Evolutionary conservation across 2,113 vertebrate genomes (phyloP).

Genomic region (Eublepharis macularius): DNA sequence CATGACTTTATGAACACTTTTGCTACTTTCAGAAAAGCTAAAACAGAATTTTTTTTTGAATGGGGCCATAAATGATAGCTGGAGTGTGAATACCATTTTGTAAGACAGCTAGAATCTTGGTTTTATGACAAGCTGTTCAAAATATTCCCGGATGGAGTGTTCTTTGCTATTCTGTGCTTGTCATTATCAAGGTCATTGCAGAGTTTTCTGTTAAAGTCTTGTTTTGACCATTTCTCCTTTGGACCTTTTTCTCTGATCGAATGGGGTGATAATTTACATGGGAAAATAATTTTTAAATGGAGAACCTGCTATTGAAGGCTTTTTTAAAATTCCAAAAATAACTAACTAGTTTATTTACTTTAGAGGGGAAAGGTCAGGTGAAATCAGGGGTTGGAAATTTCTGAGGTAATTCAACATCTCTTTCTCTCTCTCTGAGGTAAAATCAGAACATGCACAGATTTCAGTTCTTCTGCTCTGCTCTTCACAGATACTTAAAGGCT

Average conservation of each 20-base stretch:
- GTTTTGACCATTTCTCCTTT: not conserved
- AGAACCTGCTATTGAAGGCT: not conserved
- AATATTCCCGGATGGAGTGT: not conserved
- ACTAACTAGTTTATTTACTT: too few species aligned
- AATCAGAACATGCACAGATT: too few species aligned
- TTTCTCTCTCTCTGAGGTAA: too few species aligned
- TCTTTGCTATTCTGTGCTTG: not conserved
- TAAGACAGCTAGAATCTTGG: too few species aligned
- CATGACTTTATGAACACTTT: constrained; percentile 6
- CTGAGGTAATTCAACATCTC: too few species aligned
- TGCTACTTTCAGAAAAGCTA: not conserved
- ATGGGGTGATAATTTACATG: too few species aligned
- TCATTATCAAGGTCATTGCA: not conserved
- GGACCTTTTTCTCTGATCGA: not conserved
- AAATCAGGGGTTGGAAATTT: too few species aligned
- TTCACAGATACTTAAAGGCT: too few species aligned
- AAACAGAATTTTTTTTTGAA: not conserved
- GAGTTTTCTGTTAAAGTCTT: not conserved
- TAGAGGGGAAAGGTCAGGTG: too few species aligned
- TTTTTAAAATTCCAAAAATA: too few species aligned
- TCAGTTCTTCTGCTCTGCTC: too few species aligned
- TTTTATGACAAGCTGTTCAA: not conserved
- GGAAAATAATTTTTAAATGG: not conserved
- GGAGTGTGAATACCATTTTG: not conserved
- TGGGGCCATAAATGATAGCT: not conserved